Evolutionary conservation across 2,797 vertebrate genomes (phyloP).

Genomic region (Meda fulgida): DNA sequence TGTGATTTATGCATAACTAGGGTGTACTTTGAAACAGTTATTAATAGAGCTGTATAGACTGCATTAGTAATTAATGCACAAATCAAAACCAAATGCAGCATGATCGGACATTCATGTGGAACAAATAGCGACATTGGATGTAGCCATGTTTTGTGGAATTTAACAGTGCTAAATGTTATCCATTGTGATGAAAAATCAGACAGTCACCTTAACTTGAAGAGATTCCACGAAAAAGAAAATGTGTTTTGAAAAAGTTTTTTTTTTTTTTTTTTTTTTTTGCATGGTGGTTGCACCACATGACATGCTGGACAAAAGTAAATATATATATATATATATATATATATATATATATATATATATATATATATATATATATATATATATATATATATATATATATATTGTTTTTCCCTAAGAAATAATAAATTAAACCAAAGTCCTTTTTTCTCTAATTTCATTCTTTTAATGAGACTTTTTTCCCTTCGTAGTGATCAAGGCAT

Average conservation of each 20-base stretch:
- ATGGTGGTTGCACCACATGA: background rate
- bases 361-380: too few relatives aligned
- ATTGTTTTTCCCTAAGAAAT: background rate
- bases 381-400: too few relatives aligned
- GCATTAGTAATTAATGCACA: slow-evolving; percentile 81
- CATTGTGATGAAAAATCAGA: background rate
- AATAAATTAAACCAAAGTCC: background rate
- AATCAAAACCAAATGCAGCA: slow-evolving; percentile 77
- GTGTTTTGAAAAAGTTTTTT: background rate
- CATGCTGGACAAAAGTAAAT: background rate
- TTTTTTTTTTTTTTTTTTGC: background rate
- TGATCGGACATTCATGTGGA: slow-evolving; percentile 64
- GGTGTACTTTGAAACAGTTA: slow-evolving; percentile 81
- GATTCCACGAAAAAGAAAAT: background rate
- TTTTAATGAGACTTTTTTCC: background rate
- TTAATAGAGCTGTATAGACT: slow-evolving; percentile 83
- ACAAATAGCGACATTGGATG: slow-evolving; percentile 56
- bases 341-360: too few relatives aligned
- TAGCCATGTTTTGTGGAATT: background rate
- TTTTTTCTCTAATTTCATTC: background rate
- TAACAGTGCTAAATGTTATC: background rate
- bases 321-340: background rate
- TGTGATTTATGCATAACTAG: slow-evolving; percentile 80
- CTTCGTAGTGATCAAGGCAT: background rate
- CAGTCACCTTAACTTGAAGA: background rate